These are phyloP conservation scores for Saxidomus purpurata DNA, from an alignment of 1,140 invertebrate species.

Conservation along the genomic window DNA sequence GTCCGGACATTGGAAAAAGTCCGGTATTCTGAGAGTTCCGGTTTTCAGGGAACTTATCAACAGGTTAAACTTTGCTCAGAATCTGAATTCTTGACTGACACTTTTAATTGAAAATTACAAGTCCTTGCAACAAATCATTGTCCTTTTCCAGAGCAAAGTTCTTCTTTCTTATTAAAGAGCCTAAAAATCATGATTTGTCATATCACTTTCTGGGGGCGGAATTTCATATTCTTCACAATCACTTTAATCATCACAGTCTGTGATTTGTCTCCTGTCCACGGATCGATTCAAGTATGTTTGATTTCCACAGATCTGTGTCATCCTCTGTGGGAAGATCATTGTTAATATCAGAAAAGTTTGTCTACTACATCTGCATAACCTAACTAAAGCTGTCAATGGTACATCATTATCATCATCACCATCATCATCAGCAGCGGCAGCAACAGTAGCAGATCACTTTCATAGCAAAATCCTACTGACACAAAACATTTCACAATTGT, in stretches of 20 bases:
- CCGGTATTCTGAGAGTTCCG: too few species aligned
- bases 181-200: background rate
- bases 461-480: conserved; percentile 2
- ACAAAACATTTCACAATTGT: too few species aligned
- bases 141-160: conserved; percentile 14
- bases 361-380: background rate
- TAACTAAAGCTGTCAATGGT: background rate
- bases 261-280: background rate
- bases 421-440: too few species aligned
- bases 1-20: too few species aligned
- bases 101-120: too few species aligned
- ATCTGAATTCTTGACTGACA: too few species aligned
- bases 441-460: too few species aligned
- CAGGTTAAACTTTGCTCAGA: too few species aligned
- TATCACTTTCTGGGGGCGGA: background rate
- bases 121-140: background rate
- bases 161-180: background rate
- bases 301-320: too few species aligned
- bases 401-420: too few species aligned
- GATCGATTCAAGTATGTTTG: too few species aligned
- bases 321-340: background rate
- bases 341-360: background rate
- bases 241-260: background rate
- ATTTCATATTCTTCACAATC: background rate
- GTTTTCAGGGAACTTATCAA: too few species aligned